These are phyloP conservation scores for Ophiodon elongatus DNA, from an alignment of 2,113 vertebrate species.

Conservation along the genomic window DNA sequence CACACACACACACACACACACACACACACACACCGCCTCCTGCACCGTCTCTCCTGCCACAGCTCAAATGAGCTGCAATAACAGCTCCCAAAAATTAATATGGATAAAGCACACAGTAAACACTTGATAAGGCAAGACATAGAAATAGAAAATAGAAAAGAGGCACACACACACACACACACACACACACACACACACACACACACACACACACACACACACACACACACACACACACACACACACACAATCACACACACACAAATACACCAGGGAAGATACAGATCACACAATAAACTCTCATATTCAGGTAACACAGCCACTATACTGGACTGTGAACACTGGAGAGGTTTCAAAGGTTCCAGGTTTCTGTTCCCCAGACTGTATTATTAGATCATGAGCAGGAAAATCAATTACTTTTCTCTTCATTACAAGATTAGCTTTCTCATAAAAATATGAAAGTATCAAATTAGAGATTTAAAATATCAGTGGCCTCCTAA, in stretches of 20 bases:
- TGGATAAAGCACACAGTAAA: conserved; percentile 70
- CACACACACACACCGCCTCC: too few relatives aligned
- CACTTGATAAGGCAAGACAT: conserved; percentile 62
- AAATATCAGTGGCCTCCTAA: conserved; percentile 16
- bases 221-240: not conserved
- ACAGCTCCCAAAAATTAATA: conserved; percentile 67
- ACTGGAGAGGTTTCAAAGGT: conserved; percentile 49
- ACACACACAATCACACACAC: too few relatives aligned
- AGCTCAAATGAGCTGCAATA: conserved; percentile 64
- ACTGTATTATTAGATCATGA: conserved; percentile 39
- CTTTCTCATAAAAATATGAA: conserved; percentile 45
- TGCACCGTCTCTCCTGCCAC: conserved; percentile 41
- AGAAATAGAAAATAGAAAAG: conserved; percentile 39
- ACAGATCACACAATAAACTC: conserved; percentile 51
- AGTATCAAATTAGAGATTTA: conserved; percentile 38
- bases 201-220: not conserved
- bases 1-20: conserved; percentile 18
- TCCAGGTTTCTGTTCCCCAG: conserved; percentile 30
- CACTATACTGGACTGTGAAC: conserved; percentile 29
- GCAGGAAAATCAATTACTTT: conserved; percentile 47
- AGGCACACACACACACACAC: conserved; percentile 3
- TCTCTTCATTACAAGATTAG: conserved; percentile 34
- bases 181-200: conserved; percentile 2
- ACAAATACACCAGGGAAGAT: conserved; percentile 32
- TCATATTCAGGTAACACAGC: conserved; percentile 18